phyloP scores from a whole-genome alignment of 1,140 invertebrate genomes.

The Neuroterus valhalla region DNA sequence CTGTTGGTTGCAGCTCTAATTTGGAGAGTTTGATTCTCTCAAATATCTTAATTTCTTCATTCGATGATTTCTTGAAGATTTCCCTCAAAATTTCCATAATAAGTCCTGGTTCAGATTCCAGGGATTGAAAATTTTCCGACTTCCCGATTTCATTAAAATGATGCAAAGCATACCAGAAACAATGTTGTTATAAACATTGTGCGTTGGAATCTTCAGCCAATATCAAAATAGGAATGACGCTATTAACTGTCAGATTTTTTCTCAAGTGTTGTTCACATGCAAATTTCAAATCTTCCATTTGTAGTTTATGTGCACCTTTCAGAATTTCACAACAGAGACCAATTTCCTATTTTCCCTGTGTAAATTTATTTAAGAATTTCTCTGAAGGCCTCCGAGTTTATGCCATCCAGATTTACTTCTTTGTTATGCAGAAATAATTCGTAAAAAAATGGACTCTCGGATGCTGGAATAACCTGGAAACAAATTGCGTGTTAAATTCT shows the following conservation, averaged over 20 bases:
- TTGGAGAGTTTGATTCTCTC: not conserved
- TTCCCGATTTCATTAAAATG: not conserved
- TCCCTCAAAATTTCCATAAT: not conserved
- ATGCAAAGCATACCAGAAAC: not conserved
- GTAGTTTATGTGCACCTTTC: not conserved
- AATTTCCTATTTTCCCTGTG: not conserved
- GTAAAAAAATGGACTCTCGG: not conserved
- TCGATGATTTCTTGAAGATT: not conserved
- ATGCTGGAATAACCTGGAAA: not conserved
- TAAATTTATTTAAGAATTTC: slow-evolving; percentile 17
- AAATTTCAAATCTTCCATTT: slow-evolving; percentile 12
- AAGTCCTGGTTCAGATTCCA: not conserved
- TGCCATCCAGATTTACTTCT: not conserved
- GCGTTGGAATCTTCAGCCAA: not conserved
- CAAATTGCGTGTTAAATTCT: not conserved
- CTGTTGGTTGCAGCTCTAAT: not conserved
- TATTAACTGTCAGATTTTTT: slow-evolving; percentile 1
- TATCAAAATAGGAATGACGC: not conserved
- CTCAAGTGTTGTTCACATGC: slow-evolving; percentile 3
- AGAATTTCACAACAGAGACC: slow-evolving; percentile 3
- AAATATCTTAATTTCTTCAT: not conserved
- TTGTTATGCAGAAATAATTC: not conserved
- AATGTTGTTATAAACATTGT: not conserved
- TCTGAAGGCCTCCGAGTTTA: not conserved
- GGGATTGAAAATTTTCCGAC: not conserved